These are phyloP conservation scores for Coryphaenoides rupestris DNA, from an alignment of 2,113 vertebrate species.

Conservation along the genomic window DNA sequence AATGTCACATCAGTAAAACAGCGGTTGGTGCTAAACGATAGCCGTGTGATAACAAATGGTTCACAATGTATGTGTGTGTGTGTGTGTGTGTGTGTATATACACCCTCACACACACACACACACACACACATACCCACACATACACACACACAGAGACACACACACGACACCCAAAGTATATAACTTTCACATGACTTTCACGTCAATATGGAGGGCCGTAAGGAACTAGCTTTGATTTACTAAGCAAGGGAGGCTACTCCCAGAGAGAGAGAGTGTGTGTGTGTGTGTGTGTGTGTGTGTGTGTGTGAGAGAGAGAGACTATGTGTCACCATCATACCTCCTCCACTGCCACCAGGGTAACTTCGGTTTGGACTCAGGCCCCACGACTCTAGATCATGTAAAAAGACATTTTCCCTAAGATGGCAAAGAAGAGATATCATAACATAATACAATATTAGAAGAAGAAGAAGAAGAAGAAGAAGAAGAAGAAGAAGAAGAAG, in stretches of 20 bases:
- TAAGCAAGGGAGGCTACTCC: conserved; percentile 30
- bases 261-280: conserved; percentile 30
- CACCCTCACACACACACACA: conserved; percentile 29
- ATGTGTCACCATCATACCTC: conserved; percentile 11
- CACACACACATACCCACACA: conserved; percentile 8
- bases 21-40: background rate
- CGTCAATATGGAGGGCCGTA: conserved; percentile 27
- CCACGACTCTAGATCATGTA: no score
- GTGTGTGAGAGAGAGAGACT: background rate
- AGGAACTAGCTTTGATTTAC: conserved; percentile 43
- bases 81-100: background rate
- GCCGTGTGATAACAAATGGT: background rate
- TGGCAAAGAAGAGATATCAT: no score
- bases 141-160: conserved; percentile 1
- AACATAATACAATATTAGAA: no score
- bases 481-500: no score
- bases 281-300: conserved; percentile 51
- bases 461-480: no score
- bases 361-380: no score
- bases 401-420: no score
- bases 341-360: no score
- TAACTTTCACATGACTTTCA: conserved; percentile 21
- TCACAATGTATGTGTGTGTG: background rate
- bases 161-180: conserved; percentile 3
- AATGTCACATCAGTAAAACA: background rate